These are phyloP conservation scores for Stratiomys singularior DNA, from an alignment of 2,888 invertebrate species.

Conservation along the genomic window DNA sequence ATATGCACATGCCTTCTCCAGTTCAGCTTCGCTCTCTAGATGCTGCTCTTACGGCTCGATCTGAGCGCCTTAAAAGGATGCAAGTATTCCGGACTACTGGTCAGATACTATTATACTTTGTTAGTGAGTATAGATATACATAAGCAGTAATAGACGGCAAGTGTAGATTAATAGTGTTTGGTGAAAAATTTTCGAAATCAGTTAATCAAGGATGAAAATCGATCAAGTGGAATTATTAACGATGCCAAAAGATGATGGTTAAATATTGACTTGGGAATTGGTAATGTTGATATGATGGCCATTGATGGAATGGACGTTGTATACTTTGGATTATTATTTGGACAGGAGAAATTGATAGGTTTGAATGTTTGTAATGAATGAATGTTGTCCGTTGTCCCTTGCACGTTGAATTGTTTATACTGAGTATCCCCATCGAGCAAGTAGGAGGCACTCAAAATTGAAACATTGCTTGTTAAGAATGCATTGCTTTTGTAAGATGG, in stretches of 20 bases:
- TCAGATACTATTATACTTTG: not conserved
- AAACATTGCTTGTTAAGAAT: too few relatives aligned
- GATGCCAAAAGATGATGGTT: not conserved
- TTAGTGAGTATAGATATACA: not conserved
- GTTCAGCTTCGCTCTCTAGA: not conserved
- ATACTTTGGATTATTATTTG: too few relatives aligned
- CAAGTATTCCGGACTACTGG: not conserved
- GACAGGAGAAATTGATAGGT: too few relatives aligned
- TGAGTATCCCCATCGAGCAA: too few relatives aligned
- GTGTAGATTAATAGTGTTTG: conserved; percentile 3
- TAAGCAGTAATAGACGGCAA: too few relatives aligned
- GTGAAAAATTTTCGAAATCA: conserved; percentile 3
- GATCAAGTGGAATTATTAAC: conserved; percentile 19
- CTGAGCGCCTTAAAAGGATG: not conserved
- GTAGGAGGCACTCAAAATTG: too few relatives aligned
- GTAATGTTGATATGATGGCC: not conserved
- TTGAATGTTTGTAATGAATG: too few relatives aligned
- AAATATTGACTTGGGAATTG: not conserved
- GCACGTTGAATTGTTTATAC: too few relatives aligned
- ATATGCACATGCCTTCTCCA: too few relatives aligned
- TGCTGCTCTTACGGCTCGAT: not conserved
- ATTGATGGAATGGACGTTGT: too few relatives aligned
- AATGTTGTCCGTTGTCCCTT: too few relatives aligned
- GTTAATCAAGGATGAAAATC: conserved; percentile 8
- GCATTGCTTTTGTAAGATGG: too few relatives aligned